A percentile compares a stretch with the other conserved stretches of the same genome.
phyloP scores from a whole-genome alignment of 2,113 vertebrate species.

The Baryphthengus martii region DNA sequence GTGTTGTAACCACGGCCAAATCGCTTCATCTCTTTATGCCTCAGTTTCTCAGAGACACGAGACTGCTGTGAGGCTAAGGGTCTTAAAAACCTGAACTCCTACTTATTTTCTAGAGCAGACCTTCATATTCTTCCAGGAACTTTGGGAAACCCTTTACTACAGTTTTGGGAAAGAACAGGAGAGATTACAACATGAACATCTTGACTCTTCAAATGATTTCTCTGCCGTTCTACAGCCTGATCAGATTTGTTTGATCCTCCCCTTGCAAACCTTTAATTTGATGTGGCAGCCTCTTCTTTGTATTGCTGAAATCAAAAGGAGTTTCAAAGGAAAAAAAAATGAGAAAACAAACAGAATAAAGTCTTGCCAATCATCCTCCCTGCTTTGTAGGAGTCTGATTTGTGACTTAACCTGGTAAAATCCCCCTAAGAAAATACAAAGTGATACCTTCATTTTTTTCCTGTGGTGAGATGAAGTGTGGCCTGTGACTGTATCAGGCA shows the following conservation, averaged over 20 bases:
- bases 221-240: background rate
- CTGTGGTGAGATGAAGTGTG: background rate
- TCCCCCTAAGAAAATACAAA: background rate
- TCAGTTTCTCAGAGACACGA: background rate
- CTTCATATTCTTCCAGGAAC: background rate
- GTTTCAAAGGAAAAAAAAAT: background rate
- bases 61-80: background rate
- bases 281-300: background rate
- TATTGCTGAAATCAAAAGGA: background rate
- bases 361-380: background rate
- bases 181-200: background rate
- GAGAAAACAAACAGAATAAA: background rate
- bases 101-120: background rate
- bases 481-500: background rate
- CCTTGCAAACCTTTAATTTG: background rate
- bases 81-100: background rate
- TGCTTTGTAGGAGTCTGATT: background rate
- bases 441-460: background rate
- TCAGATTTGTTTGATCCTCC: background rate
- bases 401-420: background rate
- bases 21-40: background rate
- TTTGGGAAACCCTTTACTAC: background rate
- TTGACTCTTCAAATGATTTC: background rate
- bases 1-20: background rate
- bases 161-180: background rate